Percentiles rank a stretch among this genome's conserved stretches.
Evolutionary conservation across 2,888 invertebrate genomes (phyloP).

Genomic region (Crepidodera aurea): DNA sequence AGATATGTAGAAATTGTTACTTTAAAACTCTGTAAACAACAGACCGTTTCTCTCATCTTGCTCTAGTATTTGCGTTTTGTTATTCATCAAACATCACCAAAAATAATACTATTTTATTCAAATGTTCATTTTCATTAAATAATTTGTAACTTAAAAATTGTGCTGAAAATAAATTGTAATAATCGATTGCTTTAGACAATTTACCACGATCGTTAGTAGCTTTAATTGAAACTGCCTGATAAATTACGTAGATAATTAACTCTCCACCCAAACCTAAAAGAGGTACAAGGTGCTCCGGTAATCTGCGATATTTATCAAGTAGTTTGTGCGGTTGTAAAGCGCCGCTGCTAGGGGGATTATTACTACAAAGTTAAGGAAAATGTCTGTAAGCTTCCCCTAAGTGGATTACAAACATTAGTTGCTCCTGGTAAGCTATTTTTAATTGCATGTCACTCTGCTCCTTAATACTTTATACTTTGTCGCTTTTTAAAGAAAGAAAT

Average conservation of each 20-base stretch:
- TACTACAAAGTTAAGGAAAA: slow-evolving; percentile 37
- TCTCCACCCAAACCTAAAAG: slow-evolving; percentile 24
- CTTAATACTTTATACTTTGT: slow-evolving; percentile 3
- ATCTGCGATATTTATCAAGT: slow-evolving; percentile 38
- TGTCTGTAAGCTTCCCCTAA: slow-evolving; percentile 33
- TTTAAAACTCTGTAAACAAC: no score
- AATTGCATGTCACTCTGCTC: slow-evolving; percentile 9
- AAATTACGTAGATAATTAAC: slow-evolving; percentile 33
- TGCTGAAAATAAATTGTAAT: not conserved
- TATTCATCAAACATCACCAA: no score
- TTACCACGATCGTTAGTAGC: slow-evolving; percentile 14
- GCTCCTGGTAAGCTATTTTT: slow-evolving; percentile 25
- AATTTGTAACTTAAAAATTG: no score
- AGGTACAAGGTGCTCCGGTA: slow-evolving; percentile 33
- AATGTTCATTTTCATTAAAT: no score
- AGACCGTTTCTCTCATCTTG: no score
- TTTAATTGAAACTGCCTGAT: slow-evolving; percentile 35
- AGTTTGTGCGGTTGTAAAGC: slow-evolving; percentile 35
- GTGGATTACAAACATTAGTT: slow-evolving; percentile 27
- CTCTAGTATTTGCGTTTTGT: no score
- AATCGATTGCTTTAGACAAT: slow-evolving; percentile 2
- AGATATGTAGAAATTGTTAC: no score
- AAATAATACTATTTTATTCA: no score
- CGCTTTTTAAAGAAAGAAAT: no score
- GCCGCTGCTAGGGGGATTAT: slow-evolving; percentile 25